A percentile compares a stretch with the other conserved stretches of the same genome.
These are phyloP conservation scores for Arvicanthis niloticus DNA, from an alignment of 2,113 vertebrate species.

Conservation along the genomic window DNA sequence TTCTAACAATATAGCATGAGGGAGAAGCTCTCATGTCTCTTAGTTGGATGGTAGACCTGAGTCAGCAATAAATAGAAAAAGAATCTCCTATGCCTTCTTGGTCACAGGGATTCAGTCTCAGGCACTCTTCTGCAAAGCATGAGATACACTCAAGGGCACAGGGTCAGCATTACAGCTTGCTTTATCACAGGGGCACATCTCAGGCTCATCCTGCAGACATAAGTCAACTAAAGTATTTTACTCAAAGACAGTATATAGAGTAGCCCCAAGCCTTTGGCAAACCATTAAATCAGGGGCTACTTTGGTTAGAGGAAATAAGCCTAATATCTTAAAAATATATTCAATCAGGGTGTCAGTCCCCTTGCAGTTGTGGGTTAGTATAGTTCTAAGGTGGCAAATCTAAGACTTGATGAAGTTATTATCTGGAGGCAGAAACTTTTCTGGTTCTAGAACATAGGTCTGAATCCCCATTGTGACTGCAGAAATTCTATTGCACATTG, in stretches of 20 bases:
- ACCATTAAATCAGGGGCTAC: too few relatives aligned
- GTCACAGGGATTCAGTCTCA: background rate
- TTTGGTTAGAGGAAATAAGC: background rate
- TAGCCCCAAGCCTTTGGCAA: background rate
- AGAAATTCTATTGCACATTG: too few relatives aligned
- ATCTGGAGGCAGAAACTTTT: background rate
- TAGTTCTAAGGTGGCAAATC: background rate
- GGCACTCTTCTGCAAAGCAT: background rate
- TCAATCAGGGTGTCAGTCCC: rapidly evolving
- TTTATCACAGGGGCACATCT: background rate
- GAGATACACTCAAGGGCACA: too few relatives aligned
- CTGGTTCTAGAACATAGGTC: background rate
- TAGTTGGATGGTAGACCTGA: background rate
- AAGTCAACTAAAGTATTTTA: background rate
- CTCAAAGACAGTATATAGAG: too few relatives aligned
- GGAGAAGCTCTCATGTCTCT: background rate
- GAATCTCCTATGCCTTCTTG: background rate
- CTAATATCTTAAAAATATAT: background rate
- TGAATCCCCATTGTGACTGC: background rate
- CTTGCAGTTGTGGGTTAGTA: background rate
- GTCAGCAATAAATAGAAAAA: background rate
- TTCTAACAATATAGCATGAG: background rate
- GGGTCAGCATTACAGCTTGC: background rate
- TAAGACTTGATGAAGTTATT: background rate
- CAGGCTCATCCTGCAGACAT: background rate